phyloP scores from a whole-genome alignment of 30 jellyfish, hydroid and myxozoan species.

The Phacellophora camtschatica region DNA sequence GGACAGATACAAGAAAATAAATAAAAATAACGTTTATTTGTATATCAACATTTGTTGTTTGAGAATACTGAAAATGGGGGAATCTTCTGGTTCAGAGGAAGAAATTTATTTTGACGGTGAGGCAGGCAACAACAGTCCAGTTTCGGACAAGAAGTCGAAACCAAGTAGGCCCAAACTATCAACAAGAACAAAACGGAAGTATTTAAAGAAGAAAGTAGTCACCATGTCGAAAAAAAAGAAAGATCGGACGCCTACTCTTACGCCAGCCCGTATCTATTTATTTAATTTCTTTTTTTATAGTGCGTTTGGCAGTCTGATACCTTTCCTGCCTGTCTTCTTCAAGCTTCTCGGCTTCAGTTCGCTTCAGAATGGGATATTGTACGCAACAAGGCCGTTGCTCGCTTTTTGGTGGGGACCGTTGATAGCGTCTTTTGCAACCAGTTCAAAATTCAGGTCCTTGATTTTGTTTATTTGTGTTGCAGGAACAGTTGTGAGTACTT shows the following conservation, averaged over 20 bases:
- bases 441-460: slow-evolving; percentile 17
- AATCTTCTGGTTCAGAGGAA: slow-evolving; percentile 17
- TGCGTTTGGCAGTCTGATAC: slow-evolving; percentile 60
- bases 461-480: slow-evolving; percentile 59
- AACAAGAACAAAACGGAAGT: not conserved
- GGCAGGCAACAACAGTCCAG: not conserved
- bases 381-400: slow-evolving; percentile 48
- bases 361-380: slow-evolving; percentile 53
- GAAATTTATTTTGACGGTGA: slow-evolving; percentile 19
- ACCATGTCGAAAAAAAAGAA: not conserved
- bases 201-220: not conserved
- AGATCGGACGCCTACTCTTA: too few relatives aligned
- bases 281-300: slow-evolving; percentile 67
- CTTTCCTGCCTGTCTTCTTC: slow-evolving; percentile 70
- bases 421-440: slow-evolving; percentile 37
- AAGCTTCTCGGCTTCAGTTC: slow-evolving; percentile 63
- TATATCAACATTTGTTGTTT: too few relatives aligned
- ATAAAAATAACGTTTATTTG: too few relatives aligned
- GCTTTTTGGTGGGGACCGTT: slow-evolving; percentile 81
- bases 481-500: slow-evolving; percentile 61
- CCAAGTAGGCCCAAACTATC: not conserved
- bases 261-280: slow-evolving; percentile 57
- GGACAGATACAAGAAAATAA: too few relatives aligned
- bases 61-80: too few relatives aligned
- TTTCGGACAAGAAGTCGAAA: not conserved